These are phyloP conservation scores for Pseudanteris insignis DNA, from an alignment of 2,888 invertebrate species.

Conservation along the genomic window DNA sequence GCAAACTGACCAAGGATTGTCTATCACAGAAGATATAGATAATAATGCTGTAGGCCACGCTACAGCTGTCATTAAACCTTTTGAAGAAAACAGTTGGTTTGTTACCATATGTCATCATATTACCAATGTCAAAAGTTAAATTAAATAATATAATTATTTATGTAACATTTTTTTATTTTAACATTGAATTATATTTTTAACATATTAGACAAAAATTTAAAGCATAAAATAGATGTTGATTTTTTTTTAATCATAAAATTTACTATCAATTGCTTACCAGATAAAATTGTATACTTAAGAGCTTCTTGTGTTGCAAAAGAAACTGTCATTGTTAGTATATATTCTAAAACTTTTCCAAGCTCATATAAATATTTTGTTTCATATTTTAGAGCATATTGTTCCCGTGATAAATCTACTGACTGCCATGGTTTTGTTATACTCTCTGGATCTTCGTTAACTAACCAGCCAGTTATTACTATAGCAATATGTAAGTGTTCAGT, in stretches of 20 bases:
- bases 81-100: too few relatives aligned
- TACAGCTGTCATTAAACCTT: conserved; percentile 73
- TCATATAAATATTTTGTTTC: conserved; percentile 72
- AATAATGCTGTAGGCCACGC: conserved; percentile 74
- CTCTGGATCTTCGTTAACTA: conserved; percentile 68
- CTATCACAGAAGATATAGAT: conserved; percentile 69
- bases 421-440: conserved; percentile 70
- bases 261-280: conserved; percentile 65
- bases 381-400: conserved; percentile 74
- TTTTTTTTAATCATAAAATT: too few relatives aligned
- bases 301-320: conserved; percentile 73
- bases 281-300: conserved; percentile 72
- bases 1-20: conserved; percentile 77
- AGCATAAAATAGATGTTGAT: too few relatives aligned
- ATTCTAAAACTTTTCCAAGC: conserved; percentile 72
- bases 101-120: too few relatives aligned
- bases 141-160: too few relatives aligned
- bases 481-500: conserved; percentile 69
- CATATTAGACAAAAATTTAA: too few relatives aligned
- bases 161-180: too few relatives aligned
- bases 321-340: conserved; percentile 70
- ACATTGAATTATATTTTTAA: too few relatives aligned
- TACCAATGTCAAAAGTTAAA: too few relatives aligned
- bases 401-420: conserved; percentile 69
- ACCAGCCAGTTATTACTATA: conserved; percentile 74